A percentile compares a stretch with the other conserved stretches of the same genome.
These are phyloP conservation scores for Eptatretus atami DNA, from an alignment of 2,797 vertebrate species.

Conservation along the genomic window DNA sequence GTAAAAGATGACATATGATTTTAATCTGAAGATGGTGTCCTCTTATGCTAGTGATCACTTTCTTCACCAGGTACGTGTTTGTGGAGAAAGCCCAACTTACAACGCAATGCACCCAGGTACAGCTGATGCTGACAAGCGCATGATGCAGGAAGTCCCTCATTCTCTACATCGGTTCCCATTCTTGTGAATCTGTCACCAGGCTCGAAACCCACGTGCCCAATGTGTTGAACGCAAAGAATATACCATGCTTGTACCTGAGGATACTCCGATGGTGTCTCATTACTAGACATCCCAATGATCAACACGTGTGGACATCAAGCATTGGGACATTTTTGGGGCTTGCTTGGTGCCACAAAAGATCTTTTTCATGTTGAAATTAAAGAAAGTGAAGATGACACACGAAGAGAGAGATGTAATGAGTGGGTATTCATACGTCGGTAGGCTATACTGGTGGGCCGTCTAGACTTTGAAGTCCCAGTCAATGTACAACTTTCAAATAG, in stretches of 20 bases:
- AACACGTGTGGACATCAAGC: no score
- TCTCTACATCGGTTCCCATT: constrained; percentile 35
- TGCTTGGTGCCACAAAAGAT: no score
- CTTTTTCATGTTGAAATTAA: no score
- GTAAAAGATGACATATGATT: no score
- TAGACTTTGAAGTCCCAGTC: constrained; percentile 57
- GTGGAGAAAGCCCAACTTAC: constrained; percentile 28
- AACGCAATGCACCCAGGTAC: constrained; percentile 28
- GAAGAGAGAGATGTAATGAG: no score
- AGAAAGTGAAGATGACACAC: no score
- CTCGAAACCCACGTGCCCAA: constrained; percentile 34
- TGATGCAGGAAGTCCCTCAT: constrained; percentile 35
- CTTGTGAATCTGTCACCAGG: constrained; percentile 29
- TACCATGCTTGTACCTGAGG: constrained; percentile 33
- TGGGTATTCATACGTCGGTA: constrained; percentile 40
- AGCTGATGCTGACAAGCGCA: constrained; percentile 47
- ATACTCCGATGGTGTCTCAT: constrained; percentile 18
- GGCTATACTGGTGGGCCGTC: constrained; percentile 41
- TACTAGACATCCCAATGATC: no score
- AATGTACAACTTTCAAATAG: constrained; percentile 52
- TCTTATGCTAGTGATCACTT: constrained; percentile 9
- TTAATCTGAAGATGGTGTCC: no score
- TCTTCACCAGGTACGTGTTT: constrained; percentile 47
- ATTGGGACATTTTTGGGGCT: no score
- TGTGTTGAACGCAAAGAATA: constrained; percentile 21